phyloP scores from a whole-genome alignment of 2,113 vertebrate genomes.

The Mustela lutreola region DNA sequence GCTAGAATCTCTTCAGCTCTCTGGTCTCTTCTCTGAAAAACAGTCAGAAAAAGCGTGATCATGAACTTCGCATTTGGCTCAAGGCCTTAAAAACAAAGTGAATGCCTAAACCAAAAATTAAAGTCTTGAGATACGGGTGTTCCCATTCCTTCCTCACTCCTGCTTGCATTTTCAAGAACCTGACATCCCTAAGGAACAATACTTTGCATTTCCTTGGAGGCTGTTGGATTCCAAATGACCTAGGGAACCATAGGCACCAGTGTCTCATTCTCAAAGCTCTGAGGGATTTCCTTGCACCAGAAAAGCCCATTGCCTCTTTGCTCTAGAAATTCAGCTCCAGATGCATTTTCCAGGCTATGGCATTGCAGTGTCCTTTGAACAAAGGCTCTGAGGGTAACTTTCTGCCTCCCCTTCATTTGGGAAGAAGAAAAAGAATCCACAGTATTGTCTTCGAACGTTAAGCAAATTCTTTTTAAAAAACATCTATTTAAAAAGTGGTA shows the following conservation, averaged over 20 bases:
- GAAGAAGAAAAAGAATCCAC: background rate
- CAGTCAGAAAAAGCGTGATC: background rate
- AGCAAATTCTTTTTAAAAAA: conserved; percentile 33
- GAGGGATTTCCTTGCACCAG: background rate
- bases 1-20: background rate
- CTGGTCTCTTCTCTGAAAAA: background rate
- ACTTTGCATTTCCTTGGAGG: background rate
- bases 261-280: background rate
- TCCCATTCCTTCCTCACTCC: background rate
- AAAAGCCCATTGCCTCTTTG: background rate
- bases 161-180: background rate
- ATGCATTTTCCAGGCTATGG: background rate
- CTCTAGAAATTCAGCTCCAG: background rate
- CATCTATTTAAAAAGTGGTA: conserved; percentile 52
- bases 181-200: background rate
- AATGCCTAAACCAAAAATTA: background rate
- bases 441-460: conserved; percentile 45
- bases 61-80: background rate
- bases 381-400: background rate
- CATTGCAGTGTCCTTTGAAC: background rate
- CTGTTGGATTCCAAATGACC: background rate
- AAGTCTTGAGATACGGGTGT: background rate
- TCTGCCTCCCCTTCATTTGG: background rate
- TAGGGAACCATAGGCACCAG: too few species aligned
- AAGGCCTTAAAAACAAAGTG: background rate